Conservation (phyloP, 2,888 invertebrate species). For the Pachydiplax longipennis region DNA sequence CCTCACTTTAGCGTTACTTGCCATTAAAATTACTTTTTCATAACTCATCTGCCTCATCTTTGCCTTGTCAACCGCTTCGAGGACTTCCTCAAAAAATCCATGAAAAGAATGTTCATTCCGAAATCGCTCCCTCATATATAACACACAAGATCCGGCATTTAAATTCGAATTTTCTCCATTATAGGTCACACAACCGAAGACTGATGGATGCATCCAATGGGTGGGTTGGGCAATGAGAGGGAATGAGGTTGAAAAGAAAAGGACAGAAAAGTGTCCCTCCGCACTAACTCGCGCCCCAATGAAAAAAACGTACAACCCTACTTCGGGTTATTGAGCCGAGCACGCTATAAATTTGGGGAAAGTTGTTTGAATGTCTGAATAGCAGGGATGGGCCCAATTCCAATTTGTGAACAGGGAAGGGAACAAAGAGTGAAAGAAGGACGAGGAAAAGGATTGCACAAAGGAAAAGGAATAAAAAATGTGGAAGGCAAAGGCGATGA, state of each 20-base stretch:
- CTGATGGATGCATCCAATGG: background rate
- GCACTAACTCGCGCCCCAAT: background rate
- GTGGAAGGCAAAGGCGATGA: background rate
- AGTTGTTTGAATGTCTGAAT: slow-evolving; percentile 43
- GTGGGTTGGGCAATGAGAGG: background rate
- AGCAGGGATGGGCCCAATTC: slow-evolving; percentile 43
- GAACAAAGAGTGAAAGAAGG: background rate
- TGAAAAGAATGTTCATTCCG: background rate
- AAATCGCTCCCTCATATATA: background rate
- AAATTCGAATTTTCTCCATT: background rate
- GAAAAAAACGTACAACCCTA: background rate
- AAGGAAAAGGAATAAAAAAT: background rate
- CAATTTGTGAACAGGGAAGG: slow-evolving; percentile 21
- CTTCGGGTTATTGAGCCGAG: slow-evolving; percentile 34
- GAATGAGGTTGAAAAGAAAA: background rate
- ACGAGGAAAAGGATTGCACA: no score
- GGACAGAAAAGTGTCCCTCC: background rate
- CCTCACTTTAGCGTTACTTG: no score
- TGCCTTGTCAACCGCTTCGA: background rate
- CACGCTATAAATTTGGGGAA: slow-evolving; percentile 34
- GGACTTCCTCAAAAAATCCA: background rate
- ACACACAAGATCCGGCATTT: background rate
- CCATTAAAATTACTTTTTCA: no score
- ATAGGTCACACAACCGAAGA: background rate
- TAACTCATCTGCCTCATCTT: background rate